A percentile compares a stretch with the other conserved stretches of the same genome.
Conservation (phyloP, 64 coral and sea anemone species). For the Exaiptasia diaphana region DNA sequence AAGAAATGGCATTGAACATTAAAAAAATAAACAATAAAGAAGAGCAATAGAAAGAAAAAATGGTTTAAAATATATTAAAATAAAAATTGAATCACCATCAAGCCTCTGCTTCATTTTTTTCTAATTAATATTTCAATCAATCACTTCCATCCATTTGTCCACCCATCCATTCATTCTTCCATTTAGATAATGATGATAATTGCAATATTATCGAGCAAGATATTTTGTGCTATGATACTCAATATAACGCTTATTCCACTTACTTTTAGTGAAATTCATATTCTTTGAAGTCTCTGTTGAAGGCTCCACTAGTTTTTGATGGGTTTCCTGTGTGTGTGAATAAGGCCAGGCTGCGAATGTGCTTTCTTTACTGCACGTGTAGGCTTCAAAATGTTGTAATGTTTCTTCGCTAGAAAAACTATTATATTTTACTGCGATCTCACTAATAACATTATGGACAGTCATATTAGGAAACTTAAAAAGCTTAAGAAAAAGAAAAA, state of each 20-base stretch:
- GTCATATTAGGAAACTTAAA: neutral
- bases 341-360: too few species aligned
- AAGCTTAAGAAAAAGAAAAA: slow-evolving; percentile 9
- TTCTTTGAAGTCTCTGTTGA: too few species aligned
- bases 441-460: neutral
- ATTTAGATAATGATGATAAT: too few species aligned
- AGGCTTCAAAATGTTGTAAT: neutral
- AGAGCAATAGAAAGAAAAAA: neutral
- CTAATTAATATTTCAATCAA: too few species aligned
- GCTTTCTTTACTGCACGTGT: slow-evolving; percentile 3
- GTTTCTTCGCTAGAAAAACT: neutral
- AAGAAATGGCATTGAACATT: slow-evolving; percentile 68
- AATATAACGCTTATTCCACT: too few species aligned
- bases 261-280: too few species aligned
- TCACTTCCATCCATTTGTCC: too few species aligned
- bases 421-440: neutral
- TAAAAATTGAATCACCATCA: too few species aligned
- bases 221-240: too few species aligned
- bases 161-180: too few species aligned
- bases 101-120: too few species aligned
- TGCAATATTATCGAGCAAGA: too few species aligned
- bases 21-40: slow-evolving; percentile 55
- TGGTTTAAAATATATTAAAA: neutral
- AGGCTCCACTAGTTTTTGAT: neutral
- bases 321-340: slow-evolving; percentile 7